Base-by-base conservation (phyloP, 2,113 vertebrate genomes). In the Perognathus longimembris region DNA sequence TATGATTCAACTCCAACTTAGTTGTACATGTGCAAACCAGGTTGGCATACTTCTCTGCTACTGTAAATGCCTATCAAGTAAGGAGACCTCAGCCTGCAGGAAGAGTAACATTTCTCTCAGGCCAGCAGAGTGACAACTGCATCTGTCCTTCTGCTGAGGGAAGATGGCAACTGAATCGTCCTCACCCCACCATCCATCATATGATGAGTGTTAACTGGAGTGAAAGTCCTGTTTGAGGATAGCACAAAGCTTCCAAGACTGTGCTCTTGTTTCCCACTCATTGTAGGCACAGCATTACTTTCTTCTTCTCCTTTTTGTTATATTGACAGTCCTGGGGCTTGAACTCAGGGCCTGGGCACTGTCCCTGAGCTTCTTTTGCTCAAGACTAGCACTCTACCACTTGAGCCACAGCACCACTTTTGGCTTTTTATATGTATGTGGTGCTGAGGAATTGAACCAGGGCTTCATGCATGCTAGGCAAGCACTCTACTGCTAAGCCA, bases 21-120 rank as follows among this genome's bases (percentile, higher is more conserved):
- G 80, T 24, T 83, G 54, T 95, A 91, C 85, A 92, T 79, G 85
- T 94, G 87, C 63, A 77, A 97, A 84, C 87, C 81, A 91, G 40
- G 34, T 94, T 77, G 63, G 32, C 20, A 67, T 59, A 17, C 32
- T 93, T 93, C 74, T 85, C 91, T 87, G 84, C 57, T 70, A 86
- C 69, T 95, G 67, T 76, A 89, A 92, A 83, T 77, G 64, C 40
- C 81, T 85, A 66, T 36, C 59, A n/a, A 91, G 17, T 26, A 71
- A 84, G 61, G 74, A 85, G 32, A 90, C 40, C 15, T 40, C 59
- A 67, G 10, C 64, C 21, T 75, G 21, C 26, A 74, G 80, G 73
- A 92, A 87, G 10, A 85, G 89, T 74, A 86, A 57, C 0, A 0
- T 67, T 69, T 87, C 63, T 74, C 42, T 80, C 24, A 93, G 85